These are phyloP conservation scores for Porphyrio hochstetteri DNA, from an alignment of 2,113 vertebrate genomes.

Conservation along the genomic window DNA sequence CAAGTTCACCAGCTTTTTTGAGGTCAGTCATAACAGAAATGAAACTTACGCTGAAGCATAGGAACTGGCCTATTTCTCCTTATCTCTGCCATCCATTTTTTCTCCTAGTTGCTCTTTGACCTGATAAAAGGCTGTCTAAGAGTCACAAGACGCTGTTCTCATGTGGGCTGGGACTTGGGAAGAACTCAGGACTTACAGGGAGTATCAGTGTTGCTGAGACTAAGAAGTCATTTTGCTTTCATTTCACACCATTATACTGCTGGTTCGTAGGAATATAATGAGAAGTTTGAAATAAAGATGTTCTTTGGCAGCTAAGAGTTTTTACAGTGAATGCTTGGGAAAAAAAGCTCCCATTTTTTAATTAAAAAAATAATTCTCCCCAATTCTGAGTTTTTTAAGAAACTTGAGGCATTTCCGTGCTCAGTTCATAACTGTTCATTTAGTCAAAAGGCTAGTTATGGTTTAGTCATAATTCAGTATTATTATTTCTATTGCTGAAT, in stretches of 20 bases:
- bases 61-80: background rate
- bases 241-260: background rate
- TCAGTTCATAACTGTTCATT: background rate
- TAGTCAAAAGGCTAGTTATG: background rate
- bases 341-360: background rate
- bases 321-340: background rate
- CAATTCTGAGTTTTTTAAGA: background rate
- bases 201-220: background rate
- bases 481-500: background rate
- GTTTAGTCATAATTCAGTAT: background rate
- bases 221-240: background rate
- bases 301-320: background rate
- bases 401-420: background rate
- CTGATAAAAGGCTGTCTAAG: slow-evolving; percentile 4
- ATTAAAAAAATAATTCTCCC: background rate
- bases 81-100: background rate
- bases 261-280: background rate
- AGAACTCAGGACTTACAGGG: background rate
- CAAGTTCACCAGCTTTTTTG: background rate
- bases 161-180: background rate
- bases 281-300: background rate
- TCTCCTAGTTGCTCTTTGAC: background rate
- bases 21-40: background rate
- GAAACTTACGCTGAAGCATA: background rate
- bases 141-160: background rate